Evolutionary conservation across 2,797 vertebrate genomes (phyloP).

Genomic region (Propithecus perrieri): DNA sequence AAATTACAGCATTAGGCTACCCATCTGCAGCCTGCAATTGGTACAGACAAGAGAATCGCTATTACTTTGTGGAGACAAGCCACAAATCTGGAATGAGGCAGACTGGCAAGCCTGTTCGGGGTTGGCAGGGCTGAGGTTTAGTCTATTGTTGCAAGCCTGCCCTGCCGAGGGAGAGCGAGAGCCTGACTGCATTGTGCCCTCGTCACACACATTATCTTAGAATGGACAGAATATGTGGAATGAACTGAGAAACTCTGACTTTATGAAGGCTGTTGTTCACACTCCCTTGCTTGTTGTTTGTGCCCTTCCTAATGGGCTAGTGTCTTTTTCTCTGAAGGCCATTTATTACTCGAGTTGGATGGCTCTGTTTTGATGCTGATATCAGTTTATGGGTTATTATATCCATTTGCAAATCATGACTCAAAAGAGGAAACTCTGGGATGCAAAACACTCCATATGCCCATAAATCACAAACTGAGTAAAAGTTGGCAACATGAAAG

Average conservation of each 20-base stretch:
- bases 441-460: slow-evolving; percentile 73
- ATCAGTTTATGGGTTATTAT: slow-evolving; percentile 79
- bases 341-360: slow-evolving; percentile 63
- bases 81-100: slow-evolving; percentile 73
- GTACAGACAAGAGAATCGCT: slow-evolving; percentile 78
- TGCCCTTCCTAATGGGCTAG: slow-evolving; percentile 49
- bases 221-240: slow-evolving; percentile 47
- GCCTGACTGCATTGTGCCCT: slow-evolving; percentile 42
- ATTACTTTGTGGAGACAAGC: slow-evolving; percentile 75
- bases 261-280: slow-evolving; percentile 29
- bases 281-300: slow-evolving; percentile 38
- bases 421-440: slow-evolving; percentile 71
- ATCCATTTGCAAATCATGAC: slow-evolving; percentile 76
- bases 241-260: slow-evolving; percentile 31
- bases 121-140: slow-evolving; percentile 66
- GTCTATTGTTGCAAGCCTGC: slow-evolving; percentile 68
- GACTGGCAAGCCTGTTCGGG: slow-evolving; percentile 66
- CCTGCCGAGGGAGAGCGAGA: slow-evolving; percentile 63
- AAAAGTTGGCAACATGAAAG: slow-evolving; percentile 69
- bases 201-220: slow-evolving; percentile 45
- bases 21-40: slow-evolving; percentile 78
- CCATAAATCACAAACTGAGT: slow-evolving; percentile 76
- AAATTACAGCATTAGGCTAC: slow-evolving; percentile 76
- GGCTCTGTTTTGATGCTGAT: slow-evolving; percentile 71
- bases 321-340: slow-evolving; percentile 51